phyloP scores from a whole-genome alignment of 64 coral and sea anemone genomes.

The Montipora efflorescens region DNA sequence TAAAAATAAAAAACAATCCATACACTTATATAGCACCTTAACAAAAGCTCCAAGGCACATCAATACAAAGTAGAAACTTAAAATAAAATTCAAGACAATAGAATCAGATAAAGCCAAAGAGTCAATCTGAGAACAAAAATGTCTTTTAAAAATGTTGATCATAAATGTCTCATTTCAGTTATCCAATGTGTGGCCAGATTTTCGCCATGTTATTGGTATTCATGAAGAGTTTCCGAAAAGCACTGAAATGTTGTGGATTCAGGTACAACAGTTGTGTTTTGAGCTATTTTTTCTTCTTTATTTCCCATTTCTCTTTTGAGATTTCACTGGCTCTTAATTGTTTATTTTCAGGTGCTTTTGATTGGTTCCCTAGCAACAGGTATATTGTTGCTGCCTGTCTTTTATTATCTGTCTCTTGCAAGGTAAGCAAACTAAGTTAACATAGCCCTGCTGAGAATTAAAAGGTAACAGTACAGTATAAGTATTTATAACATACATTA shows the following conservation, averaged over 20 bases:
- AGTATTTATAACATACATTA: too few species aligned
- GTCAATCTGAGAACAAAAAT: neutral
- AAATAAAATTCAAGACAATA: too few species aligned
- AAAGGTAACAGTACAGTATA: too few species aligned
- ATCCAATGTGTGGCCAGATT: neutral
- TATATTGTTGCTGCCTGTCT: constrained; percentile 76
- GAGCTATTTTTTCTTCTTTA: neutral
- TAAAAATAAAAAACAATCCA: too few species aligned
- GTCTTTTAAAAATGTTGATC: neutral
- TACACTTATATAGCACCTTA: too few species aligned
- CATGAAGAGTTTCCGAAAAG: constrained; percentile 33
- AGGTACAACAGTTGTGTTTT: constrained; percentile 1
- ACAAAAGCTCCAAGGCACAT: too few species aligned
- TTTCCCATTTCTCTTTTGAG: neutral
- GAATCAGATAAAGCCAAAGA: too few species aligned
- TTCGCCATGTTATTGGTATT: constrained; percentile 25
- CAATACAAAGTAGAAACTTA: too few species aligned
- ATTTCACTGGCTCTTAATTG: neutral
- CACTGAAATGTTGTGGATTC: constrained; percentile 56
- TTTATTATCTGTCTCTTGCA: constrained; percentile 73
- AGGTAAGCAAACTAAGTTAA: constrained; percentile 44
- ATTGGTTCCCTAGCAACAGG: constrained; percentile 82
- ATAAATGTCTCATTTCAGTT: neutral
- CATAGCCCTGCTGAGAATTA: too few species aligned
- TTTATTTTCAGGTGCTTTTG: constrained; percentile 72